phyloP scores from a whole-genome alignment of 2,797 vertebrate species.

The Buceros bicornis region DNA sequence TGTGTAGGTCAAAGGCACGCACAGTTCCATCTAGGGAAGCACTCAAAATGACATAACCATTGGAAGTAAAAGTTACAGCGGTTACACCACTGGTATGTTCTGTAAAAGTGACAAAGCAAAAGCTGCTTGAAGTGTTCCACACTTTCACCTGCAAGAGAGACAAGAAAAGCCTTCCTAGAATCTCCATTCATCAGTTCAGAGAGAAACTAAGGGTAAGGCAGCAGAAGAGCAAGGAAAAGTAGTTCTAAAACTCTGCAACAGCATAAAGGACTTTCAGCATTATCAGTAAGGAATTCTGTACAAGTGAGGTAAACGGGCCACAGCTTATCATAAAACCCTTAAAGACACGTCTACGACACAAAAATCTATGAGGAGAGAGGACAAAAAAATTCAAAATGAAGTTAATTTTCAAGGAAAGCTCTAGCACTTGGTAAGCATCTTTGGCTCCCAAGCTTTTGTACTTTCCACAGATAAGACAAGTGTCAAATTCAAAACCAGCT shows the following conservation, averaged over 20 bases:
- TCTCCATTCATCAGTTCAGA: too few relatives aligned
- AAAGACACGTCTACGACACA: background rate
- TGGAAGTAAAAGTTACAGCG: constrained; percentile 88
- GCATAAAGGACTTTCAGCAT: background rate
- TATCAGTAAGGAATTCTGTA: background rate
- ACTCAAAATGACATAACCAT: constrained; percentile 91
- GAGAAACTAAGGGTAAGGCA: background rate
- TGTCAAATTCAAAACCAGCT: background rate
- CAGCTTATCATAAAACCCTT: background rate
- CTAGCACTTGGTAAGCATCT: background rate
- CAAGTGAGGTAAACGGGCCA: background rate
- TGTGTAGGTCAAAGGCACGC: constrained; percentile 94
- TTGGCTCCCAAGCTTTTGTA: background rate
- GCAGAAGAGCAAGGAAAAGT: background rate
- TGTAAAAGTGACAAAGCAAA: constrained; percentile 96
- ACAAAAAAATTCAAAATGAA: background rate
- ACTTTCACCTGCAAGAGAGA: constrained; percentile 89
- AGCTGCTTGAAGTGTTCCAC: constrained; percentile 93
- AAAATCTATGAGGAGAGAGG: background rate
- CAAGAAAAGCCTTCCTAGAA: background rate
- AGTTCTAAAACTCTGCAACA: background rate
- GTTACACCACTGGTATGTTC: constrained; percentile 93
- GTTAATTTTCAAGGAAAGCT: background rate
- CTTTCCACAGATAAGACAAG: background rate
- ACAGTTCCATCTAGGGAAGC: constrained; percentile 96